Conservation (phyloP, 2,888 invertebrate species). For the Atrina japonica region DNA sequence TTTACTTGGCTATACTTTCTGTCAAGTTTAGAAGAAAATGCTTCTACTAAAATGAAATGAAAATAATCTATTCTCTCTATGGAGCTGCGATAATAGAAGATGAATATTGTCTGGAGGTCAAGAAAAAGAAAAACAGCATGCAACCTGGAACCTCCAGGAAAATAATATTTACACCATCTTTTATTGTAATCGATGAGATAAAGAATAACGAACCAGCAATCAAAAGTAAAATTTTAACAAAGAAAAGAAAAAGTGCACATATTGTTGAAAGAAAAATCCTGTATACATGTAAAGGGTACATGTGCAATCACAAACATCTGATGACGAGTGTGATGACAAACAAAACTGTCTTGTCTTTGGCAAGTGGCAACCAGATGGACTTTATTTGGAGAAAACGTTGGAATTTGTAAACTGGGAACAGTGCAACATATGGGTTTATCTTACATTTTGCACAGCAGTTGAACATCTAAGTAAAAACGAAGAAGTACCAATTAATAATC, state of each 20-base stretch:
- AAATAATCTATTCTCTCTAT: slow-evolving; percentile 27
- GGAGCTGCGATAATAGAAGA: slow-evolving; percentile 13
- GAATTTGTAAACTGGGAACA: slow-evolving; percentile 4
- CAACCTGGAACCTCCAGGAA: neutral
- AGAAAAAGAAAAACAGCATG: neutral
- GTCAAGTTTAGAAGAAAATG: too few relatives aligned
- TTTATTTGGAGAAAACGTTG: neutral
- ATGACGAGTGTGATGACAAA: neutral
- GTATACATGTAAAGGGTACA: too few relatives aligned
- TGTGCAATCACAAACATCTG: neutral
- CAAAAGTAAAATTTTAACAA: too few relatives aligned
- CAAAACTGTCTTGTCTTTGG: neutral
- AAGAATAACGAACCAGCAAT: neutral
- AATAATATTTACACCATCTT: neutral
- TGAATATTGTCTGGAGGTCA: slow-evolving; percentile 22
- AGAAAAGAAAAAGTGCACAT: too few relatives aligned
- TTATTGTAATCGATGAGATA: neutral
- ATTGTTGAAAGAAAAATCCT: too few relatives aligned
- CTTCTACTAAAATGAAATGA: slow-evolving; percentile 26
- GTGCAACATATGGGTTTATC: neutral
- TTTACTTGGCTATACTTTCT: too few relatives aligned
- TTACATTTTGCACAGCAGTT: neutral
- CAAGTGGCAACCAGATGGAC: slow-evolving; percentile 8
- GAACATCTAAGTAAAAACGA: too few relatives aligned
- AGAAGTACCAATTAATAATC: too few relatives aligned